Evolutionary conservation across 2,797 vertebrate genomes (phyloP), one percentile per base, ranked within the genome.

Genomic region (Poeciliopsis infans): DNA sequence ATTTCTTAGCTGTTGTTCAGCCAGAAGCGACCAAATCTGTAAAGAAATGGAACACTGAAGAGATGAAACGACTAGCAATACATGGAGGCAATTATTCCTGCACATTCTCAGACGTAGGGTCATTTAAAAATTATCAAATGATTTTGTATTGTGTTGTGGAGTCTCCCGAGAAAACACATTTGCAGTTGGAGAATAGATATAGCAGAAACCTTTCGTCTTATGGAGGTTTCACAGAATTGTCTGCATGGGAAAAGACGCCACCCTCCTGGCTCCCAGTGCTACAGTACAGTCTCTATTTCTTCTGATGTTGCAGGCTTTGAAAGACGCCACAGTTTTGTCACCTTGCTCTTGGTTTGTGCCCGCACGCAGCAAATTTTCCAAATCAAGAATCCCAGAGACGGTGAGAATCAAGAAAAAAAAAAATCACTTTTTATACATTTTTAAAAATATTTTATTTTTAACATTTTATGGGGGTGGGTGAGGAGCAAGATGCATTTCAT

Each of bases 361-460:
- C 1, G 78, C 87, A 75, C 91, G 96, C 53, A 94, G 85, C 84
- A 94, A 88, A 75, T 94, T 96, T 61, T 87, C 87, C n/a, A 96
- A 82, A 92, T 41, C 94, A 79, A 95, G 93, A 82, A 84, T 96
- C 77, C 86, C 93, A 49, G 70, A 75, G 74, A 90, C 95, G 95
- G 96, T 96, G 76, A 85, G 69, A 71, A 66, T 59, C 4, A 1
- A 36, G 5, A 70, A 13, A 25, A 69, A 41, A 31, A 31, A 31
- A 31, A 31, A 36, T 68, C 23, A 13, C 36, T 41, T 41, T 69
- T n/a, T 8, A 13, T 45, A 5, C 15, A 3, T n/a, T 43, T 28
- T 23, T 12, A 25, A 18, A 45, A 64, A 41, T 41, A 64, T 39
- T 66, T 66, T 39, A 51, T 51, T 51, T 51, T 51, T 3, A 66